Evolutionary conservation across 2,888 invertebrate genomes (phyloP).

Genomic region (Lysandra bellargus): DNA sequence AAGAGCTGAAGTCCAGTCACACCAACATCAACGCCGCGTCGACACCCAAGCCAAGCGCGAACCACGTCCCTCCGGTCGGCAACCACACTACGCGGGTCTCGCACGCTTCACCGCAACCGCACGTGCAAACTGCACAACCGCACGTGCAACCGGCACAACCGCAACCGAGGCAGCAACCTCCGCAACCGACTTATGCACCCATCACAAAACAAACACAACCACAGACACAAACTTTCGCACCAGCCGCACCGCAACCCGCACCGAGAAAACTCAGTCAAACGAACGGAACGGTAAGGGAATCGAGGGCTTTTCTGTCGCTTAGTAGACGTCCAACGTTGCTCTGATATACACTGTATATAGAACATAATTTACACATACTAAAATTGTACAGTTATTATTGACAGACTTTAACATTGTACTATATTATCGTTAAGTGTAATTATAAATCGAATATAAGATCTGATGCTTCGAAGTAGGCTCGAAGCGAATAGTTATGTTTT

Average conservation of each 20-base stretch:
- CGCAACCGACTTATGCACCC: conserved; percentile 42
- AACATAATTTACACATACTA: not conserved
- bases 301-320: conserved; percentile 35
- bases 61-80: conserved; percentile 54
- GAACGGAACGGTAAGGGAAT: conserved; percentile 68
- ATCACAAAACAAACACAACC: conserved; percentile 38
- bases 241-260: conserved; percentile 68
- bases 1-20: conserved; percentile 67
- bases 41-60: conserved; percentile 51
- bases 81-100: conserved; percentile 51
- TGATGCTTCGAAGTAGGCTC: conserved; percentile 19
- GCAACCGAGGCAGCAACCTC: conserved; percentile 46
- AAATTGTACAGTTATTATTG: not conserved
- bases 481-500: conserved; percentile 32
- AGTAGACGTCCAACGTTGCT: conserved; percentile 25
- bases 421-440: conserved; percentile 6
- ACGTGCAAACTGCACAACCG: conserved; percentile 51
- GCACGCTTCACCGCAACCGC: conserved; percentile 44
- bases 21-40: conserved; percentile 60
- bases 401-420: not conserved
- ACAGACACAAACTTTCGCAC: conserved; percentile 40
- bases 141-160: conserved; percentile 48
- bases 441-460: conserved; percentile 10
- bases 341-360: conserved; percentile 17
- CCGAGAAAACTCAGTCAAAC: conserved; percentile 73